These are phyloP conservation scores for Coenobita brevimanus DNA, from an alignment of 1,140 invertebrate species.

Conservation along the genomic window DNA sequence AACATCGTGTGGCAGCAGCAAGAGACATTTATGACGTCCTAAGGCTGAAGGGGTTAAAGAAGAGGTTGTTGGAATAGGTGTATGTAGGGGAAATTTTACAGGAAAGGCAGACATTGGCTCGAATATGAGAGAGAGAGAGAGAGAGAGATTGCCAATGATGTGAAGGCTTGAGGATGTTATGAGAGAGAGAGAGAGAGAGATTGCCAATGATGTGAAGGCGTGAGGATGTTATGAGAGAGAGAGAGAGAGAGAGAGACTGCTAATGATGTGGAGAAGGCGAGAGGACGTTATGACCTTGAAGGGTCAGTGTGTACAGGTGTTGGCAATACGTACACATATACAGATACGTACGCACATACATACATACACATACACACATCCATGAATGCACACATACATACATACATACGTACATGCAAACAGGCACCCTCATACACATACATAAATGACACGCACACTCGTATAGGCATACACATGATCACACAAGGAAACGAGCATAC, in stretches of 20 bases:
- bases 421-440: background rate
- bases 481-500: too few species aligned
- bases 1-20: too few species aligned
- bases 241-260: background rate
- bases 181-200: background rate
- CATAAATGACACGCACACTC: background rate
- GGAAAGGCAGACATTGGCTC: background rate
- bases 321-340: too few species aligned
- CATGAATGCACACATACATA: background rate
- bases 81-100: background rate
- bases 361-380: conserved; percentile 5
- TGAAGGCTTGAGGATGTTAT: background rate
- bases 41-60: too few species aligned
- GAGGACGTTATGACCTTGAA: background rate
- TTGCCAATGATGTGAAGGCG: background rate
- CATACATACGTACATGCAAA: background rate
- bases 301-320: background rate
- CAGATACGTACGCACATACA: background rate
- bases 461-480: background rate
- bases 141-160: background rate
- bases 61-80: too few species aligned
- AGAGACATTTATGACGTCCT: too few species aligned
- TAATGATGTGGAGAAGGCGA: background rate
- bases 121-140: background rate
- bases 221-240: background rate